Percentiles rank a stretch among this genome's conserved stretches.
phyloP scores from a whole-genome alignment of 1,140 invertebrate species.

The Drosophila bocki region DNA sequence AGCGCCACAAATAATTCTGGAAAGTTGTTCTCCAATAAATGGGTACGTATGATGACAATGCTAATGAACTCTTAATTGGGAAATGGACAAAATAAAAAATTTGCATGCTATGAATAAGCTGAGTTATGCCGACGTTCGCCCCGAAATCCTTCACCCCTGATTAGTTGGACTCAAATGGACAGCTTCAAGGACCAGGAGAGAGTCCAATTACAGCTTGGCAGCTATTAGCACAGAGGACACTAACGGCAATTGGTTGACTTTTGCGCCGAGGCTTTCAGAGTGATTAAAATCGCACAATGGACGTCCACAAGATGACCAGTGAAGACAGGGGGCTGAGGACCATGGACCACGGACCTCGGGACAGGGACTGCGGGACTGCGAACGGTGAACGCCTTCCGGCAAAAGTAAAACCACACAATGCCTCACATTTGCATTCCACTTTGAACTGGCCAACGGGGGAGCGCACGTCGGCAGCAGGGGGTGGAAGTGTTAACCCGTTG shows the following conservation, averaged over 20 bases:
- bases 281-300: conserved; percentile 77
- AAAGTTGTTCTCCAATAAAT: not conserved
- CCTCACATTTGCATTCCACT: conserved; percentile 78
- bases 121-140: not conserved
- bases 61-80: not conserved
- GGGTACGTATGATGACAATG: not conserved
- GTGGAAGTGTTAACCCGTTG: conserved; percentile 58
- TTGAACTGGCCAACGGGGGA: conserved; percentile 67
- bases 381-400: conserved; percentile 59
- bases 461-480: not conserved
- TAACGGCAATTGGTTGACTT: conserved; percentile 67
- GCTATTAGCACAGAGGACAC: conserved; percentile 54
- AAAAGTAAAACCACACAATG: conserved; percentile 78
- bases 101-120: not conserved
- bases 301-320: conserved; percentile 62
- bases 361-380: conserved; percentile 3
- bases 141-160: not conserved
- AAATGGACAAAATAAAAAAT: not conserved
- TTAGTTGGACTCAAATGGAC: not conserved
- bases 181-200: conserved; percentile 2
- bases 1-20: not conserved
- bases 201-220: conserved; percentile 39
- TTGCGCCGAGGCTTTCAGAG: conserved; percentile 68
- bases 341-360: conserved; percentile 2
- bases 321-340: conserved; percentile 6